These are phyloP conservation scores for Lampris incognitus DNA, from an alignment of 2,113 vertebrate genomes.

Conservation along the genomic window DNA sequence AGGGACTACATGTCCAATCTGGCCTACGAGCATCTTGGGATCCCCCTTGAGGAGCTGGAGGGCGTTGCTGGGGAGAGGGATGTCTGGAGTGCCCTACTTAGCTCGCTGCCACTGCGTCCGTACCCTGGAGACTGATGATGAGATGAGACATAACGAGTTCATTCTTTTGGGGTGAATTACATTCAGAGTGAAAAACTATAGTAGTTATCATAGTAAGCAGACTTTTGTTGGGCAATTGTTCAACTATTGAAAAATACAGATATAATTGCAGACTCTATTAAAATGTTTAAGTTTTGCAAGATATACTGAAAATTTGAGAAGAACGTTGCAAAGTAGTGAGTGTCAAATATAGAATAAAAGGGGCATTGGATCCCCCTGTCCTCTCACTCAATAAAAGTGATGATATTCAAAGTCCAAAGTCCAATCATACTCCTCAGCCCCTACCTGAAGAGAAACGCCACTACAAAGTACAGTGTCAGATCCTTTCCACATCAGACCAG, in stretches of 20 bases:
- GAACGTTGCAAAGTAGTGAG: slow-evolving; percentile 14
- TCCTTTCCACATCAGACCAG: slow-evolving; percentile 80
- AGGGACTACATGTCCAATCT: no score
- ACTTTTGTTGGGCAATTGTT: slow-evolving; percentile 11
- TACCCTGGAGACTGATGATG: no score
- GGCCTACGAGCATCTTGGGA: no score
- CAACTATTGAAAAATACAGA: slow-evolving; percentile 24
- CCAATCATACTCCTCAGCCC: slow-evolving; percentile 50
- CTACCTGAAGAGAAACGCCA: slow-evolving; percentile 83
- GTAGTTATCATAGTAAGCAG: slow-evolving; percentile 9
- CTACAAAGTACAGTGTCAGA: slow-evolving; percentile 84
- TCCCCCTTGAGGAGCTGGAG: no score
- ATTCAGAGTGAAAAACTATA: no score
- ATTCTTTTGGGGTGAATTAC: slow-evolving; percentile 14
- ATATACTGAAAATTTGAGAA: neutral
- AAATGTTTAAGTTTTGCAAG: no score
- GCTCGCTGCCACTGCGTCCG: no score
- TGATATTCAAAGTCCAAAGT: slow-evolving; percentile 14
- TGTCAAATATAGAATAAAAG: slow-evolving; percentile 30
- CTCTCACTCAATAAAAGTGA: neutral
- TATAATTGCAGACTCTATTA: no score
- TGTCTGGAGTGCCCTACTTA: no score
- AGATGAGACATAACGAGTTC: slow-evolving; percentile 25
- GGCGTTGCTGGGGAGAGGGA: no score
- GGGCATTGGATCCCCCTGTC: slow-evolving; percentile 16